Evolutionary conservation across 1,140 invertebrate species (phyloP), one percentile per base, ranked within the genome.

Genomic region (Penaeus indicus): DNA sequence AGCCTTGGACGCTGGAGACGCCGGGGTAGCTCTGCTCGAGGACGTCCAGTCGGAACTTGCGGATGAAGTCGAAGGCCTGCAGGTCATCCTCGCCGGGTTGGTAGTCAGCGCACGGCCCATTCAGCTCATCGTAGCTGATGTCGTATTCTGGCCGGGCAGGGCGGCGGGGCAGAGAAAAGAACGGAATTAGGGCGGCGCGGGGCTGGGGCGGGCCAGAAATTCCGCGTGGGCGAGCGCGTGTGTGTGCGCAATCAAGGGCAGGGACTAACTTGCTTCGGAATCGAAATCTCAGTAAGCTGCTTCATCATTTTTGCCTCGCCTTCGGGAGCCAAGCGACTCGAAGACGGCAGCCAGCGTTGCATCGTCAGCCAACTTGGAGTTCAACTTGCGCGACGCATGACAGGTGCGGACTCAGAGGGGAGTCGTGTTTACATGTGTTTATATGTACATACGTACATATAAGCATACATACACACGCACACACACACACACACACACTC

Each of bases 61-160:
- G 94, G 84, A 97, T 96, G 61, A 97, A 95, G 92, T 97, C 96
- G 90, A 96, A 96, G 0, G 95, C 95, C 91, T 96, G 95, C 22
- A 96, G 94, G 92, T 96, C 96, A 88, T 96, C 95, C 91, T 96
- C 95, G 16, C 95, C 96, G 3, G 94, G 94, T 91, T 94, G 94
- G 90, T 94, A 94, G 60, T 94, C 93, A 0, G 94, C 94, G 90
- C 96, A 96, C 0, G 95, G 95, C 4, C 90, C 90, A 32, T 89
- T 86, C 10, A 90, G 69, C n/a, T 88, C 88, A 54, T 90, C 87
- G 72, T 86, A 90, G 22, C 47, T 54, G 16, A 32, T 80, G 61
- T 86, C 86, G 77, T 89, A 89, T 69, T 90, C 86, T 90, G 80
- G 1, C 42, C 19, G 47, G 21, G 54, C 11, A 38, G 38, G 42